phyloP scores from a whole-genome alignment of 1,140 invertebrate species.

The Drosophila asahinai region DNA sequence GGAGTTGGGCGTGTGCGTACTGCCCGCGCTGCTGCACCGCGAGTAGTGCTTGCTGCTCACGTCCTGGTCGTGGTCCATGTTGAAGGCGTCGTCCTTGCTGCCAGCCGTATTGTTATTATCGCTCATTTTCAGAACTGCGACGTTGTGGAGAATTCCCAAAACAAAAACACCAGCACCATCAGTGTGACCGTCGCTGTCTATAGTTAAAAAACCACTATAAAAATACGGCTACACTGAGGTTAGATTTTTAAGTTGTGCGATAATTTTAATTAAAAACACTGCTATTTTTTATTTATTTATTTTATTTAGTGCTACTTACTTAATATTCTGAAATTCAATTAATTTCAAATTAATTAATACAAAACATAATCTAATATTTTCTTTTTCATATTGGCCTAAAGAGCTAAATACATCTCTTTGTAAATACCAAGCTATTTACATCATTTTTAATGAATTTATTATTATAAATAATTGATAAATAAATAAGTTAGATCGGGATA shows the following conservation, averaged over 20 bases:
- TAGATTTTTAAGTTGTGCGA: not conserved
- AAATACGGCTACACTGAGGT: not conserved
- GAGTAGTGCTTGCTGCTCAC: constrained; percentile 88
- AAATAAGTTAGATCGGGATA: not conserved
- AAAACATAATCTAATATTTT: too few species aligned
- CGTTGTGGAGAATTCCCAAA: constrained; percentile 58
- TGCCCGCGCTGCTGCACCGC: constrained; percentile 93
- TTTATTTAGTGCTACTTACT: too few species aligned
- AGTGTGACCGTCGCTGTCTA: not conserved
- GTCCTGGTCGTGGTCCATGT: constrained; percentile 88
- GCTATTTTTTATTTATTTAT: too few species aligned
- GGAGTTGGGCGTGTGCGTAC: constrained; percentile 92
- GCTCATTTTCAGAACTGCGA: constrained; percentile 67
- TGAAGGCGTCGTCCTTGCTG: constrained; percentile 57
- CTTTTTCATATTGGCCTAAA: too few species aligned
- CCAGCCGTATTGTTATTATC: constrained; percentile 43
- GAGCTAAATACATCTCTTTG: too few species aligned
- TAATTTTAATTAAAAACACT: constrained; percentile 7
- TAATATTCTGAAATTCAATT: too few species aligned
- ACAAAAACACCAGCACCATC: constrained; percentile 57
- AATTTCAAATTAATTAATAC: too few species aligned
- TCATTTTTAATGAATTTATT: too few species aligned
- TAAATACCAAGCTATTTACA: not conserved
- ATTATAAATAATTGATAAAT: too few species aligned
- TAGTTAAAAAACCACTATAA: not conserved